A percentile compares a stretch with the other conserved stretches of the same genome.
These are phyloP conservation scores for Novumbra hubbsi DNA, from an alignment of 2,797 vertebrate genomes.

Conservation along the genomic window DNA sequence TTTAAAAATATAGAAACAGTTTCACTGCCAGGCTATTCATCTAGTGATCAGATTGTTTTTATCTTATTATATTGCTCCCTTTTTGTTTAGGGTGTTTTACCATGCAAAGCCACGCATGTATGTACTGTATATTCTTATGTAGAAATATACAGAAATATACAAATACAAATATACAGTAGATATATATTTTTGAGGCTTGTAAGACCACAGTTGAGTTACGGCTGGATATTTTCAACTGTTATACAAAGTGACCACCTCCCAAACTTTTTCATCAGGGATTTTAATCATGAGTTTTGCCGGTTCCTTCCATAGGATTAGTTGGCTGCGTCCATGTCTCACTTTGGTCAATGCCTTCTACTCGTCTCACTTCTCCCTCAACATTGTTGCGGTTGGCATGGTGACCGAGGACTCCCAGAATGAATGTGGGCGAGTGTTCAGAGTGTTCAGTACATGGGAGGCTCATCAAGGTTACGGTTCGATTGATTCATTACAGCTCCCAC, in stretches of 20 bases:
- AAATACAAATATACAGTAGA: too few species aligned
- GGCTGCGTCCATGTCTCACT: not conserved
- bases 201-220: constrained; percentile 10
- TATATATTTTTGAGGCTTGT: constrained; percentile 12
- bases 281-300: not conserved
- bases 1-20: not conserved
- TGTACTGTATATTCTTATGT: too few species aligned
- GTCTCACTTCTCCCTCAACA: constrained; percentile 14
- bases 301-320: not conserved
- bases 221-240: constrained; percentile 24
- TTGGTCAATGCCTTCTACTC: not conserved
- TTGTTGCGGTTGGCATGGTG: constrained; percentile 39
- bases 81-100: not conserved
- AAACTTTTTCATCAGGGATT: not conserved
- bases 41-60: constrained; percentile 31
- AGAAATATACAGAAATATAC: too few species aligned
- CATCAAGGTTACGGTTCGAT: constrained; percentile 15
- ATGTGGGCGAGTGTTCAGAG: constrained; percentile 36
- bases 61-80: constrained; percentile 21
- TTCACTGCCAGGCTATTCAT: constrained; percentile 27
- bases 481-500: constrained; percentile 25
- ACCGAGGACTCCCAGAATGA: constrained; percentile 19
- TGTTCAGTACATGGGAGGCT: constrained; percentile 18
- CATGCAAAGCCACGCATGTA: not conserved
- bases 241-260: not conserved